phyloP scores from a whole-genome alignment of 2,113 vertebrate genomes.

The Atherinomorus stipes region DNA sequence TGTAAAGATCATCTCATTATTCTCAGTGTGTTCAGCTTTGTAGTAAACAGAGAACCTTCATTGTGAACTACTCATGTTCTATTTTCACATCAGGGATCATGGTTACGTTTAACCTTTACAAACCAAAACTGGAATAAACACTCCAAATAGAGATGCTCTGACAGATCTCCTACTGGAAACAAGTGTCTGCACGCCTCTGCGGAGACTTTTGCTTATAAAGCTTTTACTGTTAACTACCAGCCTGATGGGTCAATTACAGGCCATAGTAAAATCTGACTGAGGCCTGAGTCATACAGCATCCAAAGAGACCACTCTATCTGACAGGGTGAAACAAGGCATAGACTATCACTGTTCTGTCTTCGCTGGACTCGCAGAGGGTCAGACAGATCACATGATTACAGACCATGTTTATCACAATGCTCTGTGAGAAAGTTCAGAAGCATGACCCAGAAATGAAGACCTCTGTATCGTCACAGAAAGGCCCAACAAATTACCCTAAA shows the following conservation, averaged over 20 bases:
- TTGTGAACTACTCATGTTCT: slow-evolving; percentile 14
- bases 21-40: slow-evolving; percentile 5
- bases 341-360: slow-evolving; percentile 39
- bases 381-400: slow-evolving; percentile 50
- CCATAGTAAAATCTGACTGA: slow-evolving; percentile 74
- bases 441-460: slow-evolving; percentile 40
- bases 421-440: slow-evolving; percentile 54
- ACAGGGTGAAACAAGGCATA: slow-evolving; percentile 43
- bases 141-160: slow-evolving; percentile 37
- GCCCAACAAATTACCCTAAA: slow-evolving; percentile 13
- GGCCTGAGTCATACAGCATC: slow-evolving; percentile 77
- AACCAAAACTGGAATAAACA: slow-evolving; percentile 56
- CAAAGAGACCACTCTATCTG: slow-evolving; percentile 59
- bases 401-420: slow-evolving; percentile 55
- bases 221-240: slow-evolving; percentile 78
- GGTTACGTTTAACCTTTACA: slow-evolving; percentile 50
- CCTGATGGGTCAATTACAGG: slow-evolving; percentile 80
- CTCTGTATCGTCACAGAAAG: slow-evolving; percentile 19
- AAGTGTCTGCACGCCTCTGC: slow-evolving; percentile 62
- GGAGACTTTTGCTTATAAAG: slow-evolving; percentile 74
- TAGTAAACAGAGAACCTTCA: slow-evolving; percentile 23
- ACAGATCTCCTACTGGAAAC: slow-evolving; percentile 49
- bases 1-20: background rate
- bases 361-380: slow-evolving; percentile 29
- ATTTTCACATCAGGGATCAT: slow-evolving; percentile 34